Percentiles rank a stretch among this genome's conserved stretches.
These are phyloP conservation scores for Bergia puertoricense DNA, from an alignment of 92 coral and sea anemone species.

Conservation along the genomic window DNA sequence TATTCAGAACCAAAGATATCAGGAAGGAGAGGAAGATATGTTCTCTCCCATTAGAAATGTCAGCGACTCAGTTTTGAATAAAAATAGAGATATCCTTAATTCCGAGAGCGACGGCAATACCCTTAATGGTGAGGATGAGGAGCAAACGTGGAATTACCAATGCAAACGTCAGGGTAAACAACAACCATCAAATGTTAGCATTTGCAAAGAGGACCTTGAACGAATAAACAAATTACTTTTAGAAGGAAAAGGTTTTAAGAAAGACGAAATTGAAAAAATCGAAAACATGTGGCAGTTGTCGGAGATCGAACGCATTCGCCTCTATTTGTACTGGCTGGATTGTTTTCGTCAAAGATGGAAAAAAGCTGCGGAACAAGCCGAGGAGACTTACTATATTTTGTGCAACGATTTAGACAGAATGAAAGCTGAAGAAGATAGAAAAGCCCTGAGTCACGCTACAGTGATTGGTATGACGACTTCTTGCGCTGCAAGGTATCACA, in stretches of 20 bases:
- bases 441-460: slow-evolving; percentile 49
- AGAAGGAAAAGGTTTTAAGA: slow-evolving; percentile 35
- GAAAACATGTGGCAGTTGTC: slow-evolving; percentile 58
- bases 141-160: background rate
- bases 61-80: background rate
- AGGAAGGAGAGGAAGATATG: slow-evolving; percentile 51
- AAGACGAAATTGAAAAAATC: slow-evolving; percentile 38
- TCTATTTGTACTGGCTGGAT: slow-evolving; percentile 64
- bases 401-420: slow-evolving; percentile 16
- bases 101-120: background rate
- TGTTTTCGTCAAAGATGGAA: slow-evolving; percentile 42
- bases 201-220: background rate
- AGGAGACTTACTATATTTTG: slow-evolving; percentile 44
- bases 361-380: slow-evolving; percentile 27
- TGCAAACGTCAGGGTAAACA: background rate
- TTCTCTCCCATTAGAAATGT: slow-evolving; percentile 20
- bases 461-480: slow-evolving; percentile 89
- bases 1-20: slow-evolving; percentile 50
- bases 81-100: background rate
- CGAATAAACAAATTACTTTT: slow-evolving; percentile 34
- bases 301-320: slow-evolving; percentile 50
- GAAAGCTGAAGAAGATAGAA: slow-evolving; percentile 45
- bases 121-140: background rate
- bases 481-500: slow-evolving; percentile 68
- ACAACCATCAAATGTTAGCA: background rate